These are phyloP conservation scores for Pelobates cultripes DNA, from an alignment of 2,797 vertebrate species.

Conservation along the genomic window DNA sequence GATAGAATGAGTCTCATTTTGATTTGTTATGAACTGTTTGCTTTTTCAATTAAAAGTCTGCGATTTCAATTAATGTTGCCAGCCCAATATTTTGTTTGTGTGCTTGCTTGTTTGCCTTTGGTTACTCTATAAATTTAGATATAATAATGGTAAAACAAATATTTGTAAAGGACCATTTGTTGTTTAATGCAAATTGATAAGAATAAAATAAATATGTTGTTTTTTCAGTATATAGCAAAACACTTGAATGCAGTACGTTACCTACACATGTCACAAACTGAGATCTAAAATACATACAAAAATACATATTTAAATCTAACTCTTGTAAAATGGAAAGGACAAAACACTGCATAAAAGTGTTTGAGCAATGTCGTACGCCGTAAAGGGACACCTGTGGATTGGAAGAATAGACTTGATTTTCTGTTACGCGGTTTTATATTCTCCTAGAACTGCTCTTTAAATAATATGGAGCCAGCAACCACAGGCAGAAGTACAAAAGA, in stretches of 20 bases:
- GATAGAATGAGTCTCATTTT: no score
- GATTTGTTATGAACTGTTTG: no score
- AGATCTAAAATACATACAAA: conserved; percentile 18
- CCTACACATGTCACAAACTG: not conserved
- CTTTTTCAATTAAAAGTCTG: no score
- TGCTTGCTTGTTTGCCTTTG: no score
- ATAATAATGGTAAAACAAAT: no score
- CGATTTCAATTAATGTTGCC: no score
- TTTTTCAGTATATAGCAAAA: not conserved
- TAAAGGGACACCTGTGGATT: conserved; percentile 30
- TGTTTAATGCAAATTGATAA: not conserved
- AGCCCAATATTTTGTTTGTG: no score
- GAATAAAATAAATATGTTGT: not conserved
- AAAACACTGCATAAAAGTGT: conserved; percentile 34
- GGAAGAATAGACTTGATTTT: conserved; percentile 54
- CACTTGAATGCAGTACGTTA: not conserved
- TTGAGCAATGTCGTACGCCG: conserved; percentile 23
- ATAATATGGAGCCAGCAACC: conserved; percentile 47
- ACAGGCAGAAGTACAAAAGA: conserved; percentile 45
- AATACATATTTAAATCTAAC: conserved; percentile 22
- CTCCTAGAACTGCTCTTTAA: conserved; percentile 43
- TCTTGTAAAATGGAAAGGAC: conserved; percentile 20
- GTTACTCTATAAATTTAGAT: no score
- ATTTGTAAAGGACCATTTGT: not conserved
- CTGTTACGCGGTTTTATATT: conserved; percentile 33